These are phyloP conservation scores for Mycetomoellerius zeteki DNA, from an alignment of 1,140 invertebrate genomes.

Conservation along the genomic window DNA sequence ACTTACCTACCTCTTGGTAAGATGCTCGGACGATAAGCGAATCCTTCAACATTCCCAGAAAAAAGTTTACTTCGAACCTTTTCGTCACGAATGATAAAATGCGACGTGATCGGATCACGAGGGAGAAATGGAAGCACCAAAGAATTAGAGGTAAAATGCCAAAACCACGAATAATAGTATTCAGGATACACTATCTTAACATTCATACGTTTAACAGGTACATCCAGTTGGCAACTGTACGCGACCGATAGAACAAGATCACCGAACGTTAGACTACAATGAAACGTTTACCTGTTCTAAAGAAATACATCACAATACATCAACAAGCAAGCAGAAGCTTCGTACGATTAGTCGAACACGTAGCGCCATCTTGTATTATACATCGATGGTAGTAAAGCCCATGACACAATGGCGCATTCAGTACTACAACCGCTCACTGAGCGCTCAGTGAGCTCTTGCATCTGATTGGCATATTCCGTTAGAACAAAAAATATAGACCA, in stretches of 20 bases:
- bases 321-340: slow-evolving; percentile 61
- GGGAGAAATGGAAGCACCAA: background rate
- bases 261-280: slow-evolving; percentile 5
- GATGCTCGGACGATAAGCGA: slow-evolving; percentile 81
- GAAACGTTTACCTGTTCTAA: slow-evolving; percentile 57
- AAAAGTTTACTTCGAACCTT: slow-evolving; percentile 71
- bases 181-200: slow-evolving; percentile 31
- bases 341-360: slow-evolving; percentile 14
- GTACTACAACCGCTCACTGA: too few relatives aligned
- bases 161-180: background rate
- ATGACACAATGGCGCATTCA: too few relatives aligned
- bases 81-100: slow-evolving; percentile 1
- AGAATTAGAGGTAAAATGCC: background rate
- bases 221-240: background rate
- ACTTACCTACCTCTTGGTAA: slow-evolving; percentile 86
- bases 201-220: slow-evolving; percentile 37
- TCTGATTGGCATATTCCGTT: too few relatives aligned
- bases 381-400: too few relatives aligned
- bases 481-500: too few relatives aligned
- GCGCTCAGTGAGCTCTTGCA: too few relatives aligned
- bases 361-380: slow-evolving; percentile 65
- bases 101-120: background rate
- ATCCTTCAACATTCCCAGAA: slow-evolving; percentile 84
- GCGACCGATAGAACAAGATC: background rate
- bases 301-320: slow-evolving; percentile 63